These are phyloP conservation scores for Hycleus phaleratus DNA, from an alignment of 1,140 invertebrate genomes.

Conservation along the genomic window DNA sequence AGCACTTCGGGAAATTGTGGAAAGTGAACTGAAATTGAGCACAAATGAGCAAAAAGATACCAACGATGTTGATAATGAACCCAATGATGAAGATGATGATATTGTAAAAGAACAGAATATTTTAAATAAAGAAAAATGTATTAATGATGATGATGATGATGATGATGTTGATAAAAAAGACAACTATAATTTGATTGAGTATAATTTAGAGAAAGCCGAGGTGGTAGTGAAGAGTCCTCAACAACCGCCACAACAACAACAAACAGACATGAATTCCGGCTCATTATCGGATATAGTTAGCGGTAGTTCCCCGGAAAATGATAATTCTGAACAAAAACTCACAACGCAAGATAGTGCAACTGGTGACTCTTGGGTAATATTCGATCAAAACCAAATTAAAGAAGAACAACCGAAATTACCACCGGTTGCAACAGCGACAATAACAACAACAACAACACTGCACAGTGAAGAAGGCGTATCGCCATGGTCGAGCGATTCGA, in stretches of 20 bases:
- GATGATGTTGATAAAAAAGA: constrained; percentile 10
- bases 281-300: constrained; percentile 52
- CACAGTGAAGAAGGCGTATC: constrained; percentile 52
- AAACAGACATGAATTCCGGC: constrained; percentile 43
- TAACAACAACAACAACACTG: constrained; percentile 32
- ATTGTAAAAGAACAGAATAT: constrained; percentile 41
- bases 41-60: constrained; percentile 19
- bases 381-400: constrained; percentile 30
- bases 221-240: constrained; percentile 24
- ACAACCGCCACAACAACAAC: constrained; percentile 20
- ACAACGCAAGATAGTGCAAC: constrained; percentile 4
- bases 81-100: constrained; percentile 16
- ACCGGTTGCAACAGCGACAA: constrained; percentile 21
- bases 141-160: constrained; percentile 27
- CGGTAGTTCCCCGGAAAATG: constrained; percentile 51
- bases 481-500: constrained; percentile 70
- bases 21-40: constrained; percentile 34
- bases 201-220: constrained; percentile 39
- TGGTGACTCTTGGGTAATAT: constrained; percentile 39
- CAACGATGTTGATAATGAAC: constrained; percentile 20
- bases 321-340: constrained; percentile 36
- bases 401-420: background rate
- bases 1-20: constrained; percentile 59
- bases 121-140: constrained; percentile 25
- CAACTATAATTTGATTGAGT: constrained; percentile 31